These are phyloP conservation scores for Xylocampa areola DNA, from an alignment of 2,888 invertebrate species.

Conservation along the genomic window DNA sequence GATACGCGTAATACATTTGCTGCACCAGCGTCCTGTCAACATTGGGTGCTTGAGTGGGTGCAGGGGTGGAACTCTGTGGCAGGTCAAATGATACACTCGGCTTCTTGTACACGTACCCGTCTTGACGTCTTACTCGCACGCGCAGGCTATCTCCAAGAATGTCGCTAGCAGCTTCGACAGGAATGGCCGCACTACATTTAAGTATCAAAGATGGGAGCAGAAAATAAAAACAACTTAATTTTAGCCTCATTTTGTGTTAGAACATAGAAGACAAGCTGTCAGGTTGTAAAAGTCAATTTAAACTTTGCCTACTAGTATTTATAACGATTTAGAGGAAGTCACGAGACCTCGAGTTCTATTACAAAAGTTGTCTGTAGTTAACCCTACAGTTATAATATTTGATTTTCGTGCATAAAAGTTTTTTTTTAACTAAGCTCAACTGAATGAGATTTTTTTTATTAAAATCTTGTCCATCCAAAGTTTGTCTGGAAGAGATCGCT, in stretches of 20 bases:
- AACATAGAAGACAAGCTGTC: constrained; percentile 24
- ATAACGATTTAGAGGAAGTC: constrained; percentile 74
- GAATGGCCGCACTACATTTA: constrained; percentile 38
- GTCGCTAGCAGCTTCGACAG: constrained; percentile 26
- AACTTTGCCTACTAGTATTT: constrained; percentile 69
- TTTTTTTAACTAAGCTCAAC: too few species aligned
- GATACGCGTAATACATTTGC: constrained; percentile 85
- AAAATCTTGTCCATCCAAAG: too few species aligned
- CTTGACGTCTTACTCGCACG: constrained; percentile 77
- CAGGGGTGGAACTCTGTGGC: constrained; percentile 70
- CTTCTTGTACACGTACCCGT: constrained; percentile 83
- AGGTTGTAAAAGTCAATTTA: constrained; percentile 66
- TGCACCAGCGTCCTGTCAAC: constrained; percentile 80
- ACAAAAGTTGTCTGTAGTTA: constrained; percentile 68
- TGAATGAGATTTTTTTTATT: too few species aligned
- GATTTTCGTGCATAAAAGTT: too few species aligned
- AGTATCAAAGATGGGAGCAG: constrained; percentile 59
- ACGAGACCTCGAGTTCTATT: constrained; percentile 61
- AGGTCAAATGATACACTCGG: constrained; percentile 82
- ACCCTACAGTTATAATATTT: constrained; percentile 62
- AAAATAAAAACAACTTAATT: constrained; percentile 55
- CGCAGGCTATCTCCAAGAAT: constrained; percentile 32
- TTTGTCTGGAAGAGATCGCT: too few species aligned
- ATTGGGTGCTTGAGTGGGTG: constrained; percentile 77
- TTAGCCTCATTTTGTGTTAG: constrained; percentile 64